These are phyloP conservation scores for Callospermophilus lateralis DNA, from an alignment of 2,113 vertebrate species.

Conservation along the genomic window DNA sequence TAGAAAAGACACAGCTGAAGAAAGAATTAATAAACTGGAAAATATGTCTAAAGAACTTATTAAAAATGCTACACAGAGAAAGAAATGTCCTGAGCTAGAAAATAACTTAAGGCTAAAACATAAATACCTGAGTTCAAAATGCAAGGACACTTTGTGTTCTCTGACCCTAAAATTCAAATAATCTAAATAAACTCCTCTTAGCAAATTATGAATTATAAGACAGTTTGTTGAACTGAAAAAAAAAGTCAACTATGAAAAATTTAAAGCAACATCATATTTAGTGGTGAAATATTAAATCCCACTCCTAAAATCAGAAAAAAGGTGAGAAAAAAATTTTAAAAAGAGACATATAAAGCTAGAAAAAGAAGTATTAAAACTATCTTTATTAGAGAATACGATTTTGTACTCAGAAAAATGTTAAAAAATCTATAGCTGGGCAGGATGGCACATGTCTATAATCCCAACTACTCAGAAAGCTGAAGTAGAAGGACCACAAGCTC, in stretches of 20 bases:
- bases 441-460: too few relatives aligned
- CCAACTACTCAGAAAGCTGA: too few relatives aligned
- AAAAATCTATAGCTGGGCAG: background rate
- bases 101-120: slow-evolving; percentile 13
- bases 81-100: slow-evolving; percentile 23
- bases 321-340: too few relatives aligned
- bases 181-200: background rate
- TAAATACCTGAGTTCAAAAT: background rate
- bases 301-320: background rate
- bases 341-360: background rate
- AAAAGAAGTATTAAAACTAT: background rate
- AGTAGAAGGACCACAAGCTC: too few relatives aligned
- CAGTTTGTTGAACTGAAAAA: background rate
- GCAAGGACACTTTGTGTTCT: background rate
- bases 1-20: background rate
- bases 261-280: background rate
- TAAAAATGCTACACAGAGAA: background rate
- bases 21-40: background rate
- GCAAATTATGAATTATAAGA: background rate
- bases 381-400: too few relatives aligned
- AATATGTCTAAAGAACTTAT: slow-evolving; percentile 33
- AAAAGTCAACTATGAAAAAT: background rate
- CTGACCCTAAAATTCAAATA: background rate
- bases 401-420: background rate
- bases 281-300: background rate